A percentile compares a stretch with the other conserved stretches of the same genome.
Conservation (phyloP, 2,113 vertebrate species). For the Myiozetetes cayanensis region DNA sequence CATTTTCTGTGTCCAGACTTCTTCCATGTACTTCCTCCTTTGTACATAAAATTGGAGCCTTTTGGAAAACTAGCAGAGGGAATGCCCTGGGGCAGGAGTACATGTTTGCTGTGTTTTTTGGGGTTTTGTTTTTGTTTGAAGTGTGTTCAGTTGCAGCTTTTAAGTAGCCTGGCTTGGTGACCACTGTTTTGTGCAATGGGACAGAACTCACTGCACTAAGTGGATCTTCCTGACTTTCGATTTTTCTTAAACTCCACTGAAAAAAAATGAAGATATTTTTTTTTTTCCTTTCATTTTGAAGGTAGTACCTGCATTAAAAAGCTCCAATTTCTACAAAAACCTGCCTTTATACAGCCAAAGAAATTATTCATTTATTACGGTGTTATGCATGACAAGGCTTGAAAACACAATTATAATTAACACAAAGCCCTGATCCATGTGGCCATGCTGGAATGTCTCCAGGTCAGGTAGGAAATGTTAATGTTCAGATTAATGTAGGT, state of each 20-base stretch:
- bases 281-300: neutral
- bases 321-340: neutral
- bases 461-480: neutral
- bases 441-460: neutral
- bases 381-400: neutral
- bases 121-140: neutral
- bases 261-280: neutral
- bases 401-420: neutral
- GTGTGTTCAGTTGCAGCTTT: neutral
- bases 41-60: neutral
- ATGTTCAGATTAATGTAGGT: neutral
- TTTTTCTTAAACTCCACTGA: neutral
- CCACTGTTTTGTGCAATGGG: neutral
- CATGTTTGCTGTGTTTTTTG: neutral
- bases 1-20: neutral
- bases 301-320: neutral
- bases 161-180: neutral
- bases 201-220: neutral
- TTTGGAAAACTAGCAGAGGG: neutral
- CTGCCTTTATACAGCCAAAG: neutral
- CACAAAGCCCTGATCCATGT: neutral
- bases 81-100: neutral
- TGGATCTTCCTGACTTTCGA: neutral
- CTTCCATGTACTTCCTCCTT: neutral
- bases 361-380: neutral